phyloP scores from a whole-genome alignment of 2,888 invertebrate species.

The Andrena marginata region DNA sequence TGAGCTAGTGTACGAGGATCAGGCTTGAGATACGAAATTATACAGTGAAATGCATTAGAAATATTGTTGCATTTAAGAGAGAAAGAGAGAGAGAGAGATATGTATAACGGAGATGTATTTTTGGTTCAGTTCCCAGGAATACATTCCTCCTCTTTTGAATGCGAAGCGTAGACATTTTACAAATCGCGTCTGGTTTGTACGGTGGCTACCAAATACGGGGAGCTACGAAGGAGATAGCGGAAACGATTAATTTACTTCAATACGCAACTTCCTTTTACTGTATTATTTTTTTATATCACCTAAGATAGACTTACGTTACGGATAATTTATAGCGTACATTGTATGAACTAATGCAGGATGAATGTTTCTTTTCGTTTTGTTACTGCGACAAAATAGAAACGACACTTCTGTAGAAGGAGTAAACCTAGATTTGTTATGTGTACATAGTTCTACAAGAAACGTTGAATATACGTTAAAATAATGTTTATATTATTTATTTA shows the following conservation, averaged over 20 bases:
- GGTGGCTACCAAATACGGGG: slow-evolving; percentile 40
- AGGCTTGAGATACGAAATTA: slow-evolving; percentile 41
- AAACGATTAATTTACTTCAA: slow-evolving; percentile 49
- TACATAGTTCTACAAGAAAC: slow-evolving; percentile 55
- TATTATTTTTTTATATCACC: slow-evolving; percentile 50
- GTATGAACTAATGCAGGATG: slow-evolving; percentile 24
- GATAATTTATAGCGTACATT: slow-evolving; percentile 42
- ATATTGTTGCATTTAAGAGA: slow-evolving; percentile 55
- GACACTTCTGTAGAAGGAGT: slow-evolving; percentile 21
- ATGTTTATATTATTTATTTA: slow-evolving; percentile 73
- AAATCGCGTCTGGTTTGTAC: slow-evolving; percentile 49
- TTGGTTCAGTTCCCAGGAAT: slow-evolving; percentile 21
- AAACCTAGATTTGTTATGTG: slow-evolving; percentile 55
- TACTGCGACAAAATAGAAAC: slow-evolving; percentile 5
- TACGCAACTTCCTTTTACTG: slow-evolving; percentile 53
- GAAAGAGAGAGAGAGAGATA: neutral
- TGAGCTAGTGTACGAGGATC: slow-evolving; percentile 35
- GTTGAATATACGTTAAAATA: slow-evolving; percentile 63
- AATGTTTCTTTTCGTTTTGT: slow-evolving; percentile 24
- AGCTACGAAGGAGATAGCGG: slow-evolving; percentile 28
- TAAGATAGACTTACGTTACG: slow-evolving; percentile 34
- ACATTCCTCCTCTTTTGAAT: slow-evolving; percentile 30
- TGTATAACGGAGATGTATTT: slow-evolving; percentile 21
- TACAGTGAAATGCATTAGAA: slow-evolving; percentile 44
- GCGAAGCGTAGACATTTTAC: slow-evolving; percentile 37